A percentile compares a stretch with the other conserved stretches of the same genome.
These are phyloP conservation scores for Epistrophe grossulariae DNA, from an alignment of 2,888 invertebrate species.

Conservation along the genomic window DNA sequence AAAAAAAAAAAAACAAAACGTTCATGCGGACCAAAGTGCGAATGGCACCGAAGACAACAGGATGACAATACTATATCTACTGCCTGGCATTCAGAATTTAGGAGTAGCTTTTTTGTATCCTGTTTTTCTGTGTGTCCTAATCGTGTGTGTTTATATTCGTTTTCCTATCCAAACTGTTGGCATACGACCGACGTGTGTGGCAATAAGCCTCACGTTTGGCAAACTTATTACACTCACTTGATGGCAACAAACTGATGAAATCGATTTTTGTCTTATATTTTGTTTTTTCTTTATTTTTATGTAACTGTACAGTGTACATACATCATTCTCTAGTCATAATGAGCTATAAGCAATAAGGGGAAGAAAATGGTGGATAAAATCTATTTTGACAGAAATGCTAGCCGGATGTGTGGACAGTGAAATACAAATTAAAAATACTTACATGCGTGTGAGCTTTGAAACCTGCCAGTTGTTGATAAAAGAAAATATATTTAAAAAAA, in stretches of 20 bases:
- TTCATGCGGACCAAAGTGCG: slow-evolving; percentile 62
- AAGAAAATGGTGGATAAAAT: too few relatives aligned
- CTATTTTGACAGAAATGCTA: neutral
- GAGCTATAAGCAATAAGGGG: neutral
- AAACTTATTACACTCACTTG: slow-evolving; percentile 28
- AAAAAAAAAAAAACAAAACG: slow-evolving; percentile 15
- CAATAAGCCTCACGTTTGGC: slow-evolving; percentile 51
- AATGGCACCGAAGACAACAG: slow-evolving; percentile 66
- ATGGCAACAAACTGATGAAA: slow-evolving; percentile 39
- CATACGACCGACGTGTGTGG: slow-evolving; percentile 41
- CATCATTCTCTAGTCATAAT: neutral
- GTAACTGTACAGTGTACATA: neutral
- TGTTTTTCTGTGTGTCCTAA: slow-evolving; percentile 16
- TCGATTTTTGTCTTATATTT: slow-evolving; percentile 28
- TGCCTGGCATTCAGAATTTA: slow-evolving; percentile 38
- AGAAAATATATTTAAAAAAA: neutral
- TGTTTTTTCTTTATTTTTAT: neutral
- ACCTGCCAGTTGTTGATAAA: slow-evolving; percentile 13
- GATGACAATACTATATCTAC: slow-evolving; percentile 61
- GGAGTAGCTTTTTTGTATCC: slow-evolving; percentile 47
- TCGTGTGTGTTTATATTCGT: slow-evolving; percentile 19
- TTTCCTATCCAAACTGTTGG: slow-evolving; percentile 44
- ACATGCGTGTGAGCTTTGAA: slow-evolving; percentile 10
- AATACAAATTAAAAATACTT: slow-evolving; percentile 7
- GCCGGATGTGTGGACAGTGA: neutral